Conservation (phyloP, 2,797 vertebrate species). For the Falco rusticolus region DNA sequence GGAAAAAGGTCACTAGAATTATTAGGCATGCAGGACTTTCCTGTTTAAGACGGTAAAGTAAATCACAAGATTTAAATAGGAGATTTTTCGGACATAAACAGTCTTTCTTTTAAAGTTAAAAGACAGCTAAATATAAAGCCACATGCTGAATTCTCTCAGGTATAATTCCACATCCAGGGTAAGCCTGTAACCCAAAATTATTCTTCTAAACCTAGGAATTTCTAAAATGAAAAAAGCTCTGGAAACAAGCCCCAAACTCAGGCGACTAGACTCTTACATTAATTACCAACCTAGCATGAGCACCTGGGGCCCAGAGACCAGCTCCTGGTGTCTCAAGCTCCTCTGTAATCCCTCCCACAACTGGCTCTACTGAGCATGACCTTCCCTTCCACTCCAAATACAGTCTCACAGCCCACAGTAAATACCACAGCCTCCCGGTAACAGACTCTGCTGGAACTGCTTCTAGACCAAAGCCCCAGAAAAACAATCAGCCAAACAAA, state of each 20-base stretch:
- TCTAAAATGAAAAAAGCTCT: not conserved
- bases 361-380: not conserved
- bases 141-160: not conserved
- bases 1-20: not conserved
- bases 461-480: not conserved
- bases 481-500: not conserved
- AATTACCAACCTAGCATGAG: not conserved
- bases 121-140: not conserved
- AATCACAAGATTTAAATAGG: not conserved
- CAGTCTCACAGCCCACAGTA: not conserved
- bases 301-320: not conserved
- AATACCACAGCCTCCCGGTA: not conserved
- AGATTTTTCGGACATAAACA: not conserved
- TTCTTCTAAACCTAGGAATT: not conserved
- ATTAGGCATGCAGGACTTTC: not conserved
- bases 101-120: not conserved
- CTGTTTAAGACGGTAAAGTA: not conserved
- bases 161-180: not conserved
- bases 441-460: rapidly evolving
- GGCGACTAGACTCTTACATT: not conserved
- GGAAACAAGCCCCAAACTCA: not conserved
- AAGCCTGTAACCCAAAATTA: not conserved
- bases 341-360: not conserved
- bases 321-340: not conserved
- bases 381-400: not conserved